A percentile compares a stretch with the other conserved stretches of the same genome.
Conservation (phyloP, 2,888 invertebrate species). For the Drosophila ezoana region DNA sequence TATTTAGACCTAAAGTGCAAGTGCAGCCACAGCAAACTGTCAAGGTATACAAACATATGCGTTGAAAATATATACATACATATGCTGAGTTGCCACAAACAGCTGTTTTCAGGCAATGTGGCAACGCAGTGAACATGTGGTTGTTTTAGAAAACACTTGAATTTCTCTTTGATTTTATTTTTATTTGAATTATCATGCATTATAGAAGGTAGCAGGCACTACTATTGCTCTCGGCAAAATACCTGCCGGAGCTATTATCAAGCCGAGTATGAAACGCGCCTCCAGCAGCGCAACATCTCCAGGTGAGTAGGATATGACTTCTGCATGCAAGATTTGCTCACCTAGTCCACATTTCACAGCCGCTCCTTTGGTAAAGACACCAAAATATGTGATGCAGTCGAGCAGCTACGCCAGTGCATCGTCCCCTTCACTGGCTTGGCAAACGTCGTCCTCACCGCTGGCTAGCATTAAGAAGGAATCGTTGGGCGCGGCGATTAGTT, state of each 20-base stretch:
- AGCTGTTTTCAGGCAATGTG: constrained; percentile 36
- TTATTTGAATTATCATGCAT: constrained; percentile 53
- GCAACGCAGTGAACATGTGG: constrained; percentile 19
- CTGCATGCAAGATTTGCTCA: neutral
- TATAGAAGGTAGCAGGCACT: constrained; percentile 59
- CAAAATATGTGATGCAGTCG: constrained; percentile 74
- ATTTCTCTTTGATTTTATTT: constrained; percentile 10
- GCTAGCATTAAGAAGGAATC: constrained; percentile 49
- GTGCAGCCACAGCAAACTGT: constrained; percentile 44
- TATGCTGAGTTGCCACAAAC: constrained; percentile 18
- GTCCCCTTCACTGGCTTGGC: constrained; percentile 37
- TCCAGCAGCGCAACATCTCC: constrained; percentile 48
- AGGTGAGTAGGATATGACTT: constrained; percentile 5
- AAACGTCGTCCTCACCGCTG: constrained; percentile 2
- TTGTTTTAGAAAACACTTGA: neutral
- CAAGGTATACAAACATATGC: constrained; percentile 56
- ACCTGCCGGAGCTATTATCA: constrained; percentile 60
- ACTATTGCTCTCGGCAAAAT: constrained; percentile 72
- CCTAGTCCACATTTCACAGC: neutral
- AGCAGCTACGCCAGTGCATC: constrained; percentile 27
- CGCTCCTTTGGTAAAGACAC: constrained; percentile 65
- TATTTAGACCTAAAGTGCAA: constrained; percentile 51
- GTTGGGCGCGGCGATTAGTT: constrained; percentile 77
- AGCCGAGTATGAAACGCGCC: constrained; percentile 78
- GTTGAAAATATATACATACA: constrained; percentile 4